Conservation (phyloP, 2,113 vertebrate genomes). For the Bombycilla garrulus region DNA sequence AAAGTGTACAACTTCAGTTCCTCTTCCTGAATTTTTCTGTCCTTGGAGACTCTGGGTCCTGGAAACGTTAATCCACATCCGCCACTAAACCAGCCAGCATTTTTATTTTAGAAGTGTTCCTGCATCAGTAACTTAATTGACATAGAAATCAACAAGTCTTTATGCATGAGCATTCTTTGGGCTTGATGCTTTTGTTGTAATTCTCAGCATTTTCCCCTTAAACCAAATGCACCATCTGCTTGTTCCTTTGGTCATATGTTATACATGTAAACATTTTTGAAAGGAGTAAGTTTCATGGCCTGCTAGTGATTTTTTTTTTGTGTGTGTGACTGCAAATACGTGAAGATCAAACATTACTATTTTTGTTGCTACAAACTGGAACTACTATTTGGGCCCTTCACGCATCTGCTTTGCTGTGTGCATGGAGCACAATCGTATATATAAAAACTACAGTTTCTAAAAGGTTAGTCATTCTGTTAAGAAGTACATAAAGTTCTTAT, state of each 20-base stretch:
- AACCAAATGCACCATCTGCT: conserved; percentile 7
- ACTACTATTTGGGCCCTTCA: not conserved
- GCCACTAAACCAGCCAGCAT: not conserved
- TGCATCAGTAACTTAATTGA: not conserved
- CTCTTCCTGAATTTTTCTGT: not conserved
- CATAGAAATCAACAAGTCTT: not conserved
- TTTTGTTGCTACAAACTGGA: not conserved
- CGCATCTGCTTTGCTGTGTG: not conserved
- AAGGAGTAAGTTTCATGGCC: not conserved
- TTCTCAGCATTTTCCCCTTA: not conserved
- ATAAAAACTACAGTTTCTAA: not conserved
- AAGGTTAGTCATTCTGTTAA: not conserved
- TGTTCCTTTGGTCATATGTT: not conserved
- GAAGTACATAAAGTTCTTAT: not conserved
- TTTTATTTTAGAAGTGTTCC: not conserved
- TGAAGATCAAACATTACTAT: not conserved
- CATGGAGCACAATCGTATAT: not conserved
- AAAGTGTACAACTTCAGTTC: not conserved
- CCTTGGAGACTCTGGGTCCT: not conserved
- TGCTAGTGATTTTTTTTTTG: not conserved
- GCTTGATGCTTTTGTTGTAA: not conserved
- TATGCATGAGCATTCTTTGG: not conserved
- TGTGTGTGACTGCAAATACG: not conserved
- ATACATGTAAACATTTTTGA: not conserved
- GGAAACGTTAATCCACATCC: not conserved